These are phyloP conservation scores for Homarus gammarus DNA, from an alignment of 2,888 invertebrate species.

Conservation along the genomic window DNA sequence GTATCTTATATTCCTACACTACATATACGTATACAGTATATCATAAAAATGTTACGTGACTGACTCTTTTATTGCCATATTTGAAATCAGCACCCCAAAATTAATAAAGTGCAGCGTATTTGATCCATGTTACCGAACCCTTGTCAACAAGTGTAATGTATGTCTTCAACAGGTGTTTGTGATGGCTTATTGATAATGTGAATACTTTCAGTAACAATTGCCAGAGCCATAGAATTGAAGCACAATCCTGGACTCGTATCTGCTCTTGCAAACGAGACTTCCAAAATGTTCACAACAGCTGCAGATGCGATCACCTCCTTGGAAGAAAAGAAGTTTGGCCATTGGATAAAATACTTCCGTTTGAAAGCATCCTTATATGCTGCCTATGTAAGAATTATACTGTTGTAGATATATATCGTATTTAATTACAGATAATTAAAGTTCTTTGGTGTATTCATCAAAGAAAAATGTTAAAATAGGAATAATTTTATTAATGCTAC, in stretches of 20 bases:
- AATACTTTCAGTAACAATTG: slow-evolving; percentile 82
- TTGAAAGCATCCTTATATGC: slow-evolving; percentile 83
- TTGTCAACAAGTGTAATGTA: too few relatives aligned
- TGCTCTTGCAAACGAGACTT: slow-evolving; percentile 83
- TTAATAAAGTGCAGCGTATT: too few relatives aligned
- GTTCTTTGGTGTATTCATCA: neutral
- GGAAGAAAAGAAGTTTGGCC: slow-evolving; percentile 81
- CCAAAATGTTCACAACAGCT: slow-evolving; percentile 82
- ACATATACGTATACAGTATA: too few relatives aligned
- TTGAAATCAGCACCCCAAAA: too few relatives aligned
- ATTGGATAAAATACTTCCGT: slow-evolving; percentile 83
- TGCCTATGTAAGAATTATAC: slow-evolving; percentile 81
- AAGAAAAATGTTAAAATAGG: too few relatives aligned
- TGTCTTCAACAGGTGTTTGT: too few relatives aligned
- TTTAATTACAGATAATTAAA: slow-evolving; percentile 4
- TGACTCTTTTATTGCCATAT: too few relatives aligned
- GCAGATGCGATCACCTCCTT: slow-evolving; percentile 81
- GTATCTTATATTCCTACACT: too few relatives aligned
- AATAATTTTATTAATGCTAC: neutral
- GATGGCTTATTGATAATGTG: neutral
- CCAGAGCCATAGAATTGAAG: slow-evolving; percentile 84
- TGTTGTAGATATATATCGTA: neutral
- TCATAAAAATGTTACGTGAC: too few relatives aligned
- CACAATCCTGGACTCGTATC: slow-evolving; percentile 83
- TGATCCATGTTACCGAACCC: too few relatives aligned